Evolutionary conservation across 2,888 invertebrate genomes (phyloP), one percentile per base, ranked within the genome.

Genomic region (Caenorhabditis wallacei): DNA sequence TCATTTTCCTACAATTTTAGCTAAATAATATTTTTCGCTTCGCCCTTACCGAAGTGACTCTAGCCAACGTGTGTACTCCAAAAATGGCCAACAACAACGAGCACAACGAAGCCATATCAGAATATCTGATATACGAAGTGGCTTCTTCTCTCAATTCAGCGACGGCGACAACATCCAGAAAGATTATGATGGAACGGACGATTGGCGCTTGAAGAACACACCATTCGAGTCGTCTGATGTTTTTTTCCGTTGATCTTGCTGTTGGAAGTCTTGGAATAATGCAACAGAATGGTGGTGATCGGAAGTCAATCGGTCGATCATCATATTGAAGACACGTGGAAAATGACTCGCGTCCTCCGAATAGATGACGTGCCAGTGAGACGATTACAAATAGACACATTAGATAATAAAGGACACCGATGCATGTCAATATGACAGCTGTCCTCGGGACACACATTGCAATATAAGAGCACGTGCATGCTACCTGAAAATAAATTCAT

Each of bases 191-290:
- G n/a, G 90, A 90, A 5, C 90, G 84, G 46, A 91, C 90, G 40
- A 91, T 88, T 0, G 91, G 91, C 7, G 91, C 91, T 72, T 91
- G 91, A 7, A 91, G 87, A 0, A 91, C 91, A 57, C 89, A 82
- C 85, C 88, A 90, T 81, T 91, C 91, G n/a, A 91, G 84, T 18
- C 86, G 80, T 13, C 89, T 84, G 48, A 91, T 84, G 79, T 91
- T 91, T 11, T 83, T 80, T 53, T 85, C 85, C 1, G 90, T 85
- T 0, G 89, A 85, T n/a, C 69, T 56, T 1, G 88, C 87, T 13
- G 84, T 87, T 1, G 91, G 91, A 10, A 91, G 66, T 54, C 84
- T 88, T 8, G 87, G 87, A 43, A 90, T 70, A 30, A 88, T 57
- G 71, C 91, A 91, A 78, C 90, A 91, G 63, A 90, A 90, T 8